Percentiles rank a stretch among this genome's conserved stretches.
Conservation (phyloP, 2,113 vertebrate species). For the Dasyurus viverrinus region DNA sequence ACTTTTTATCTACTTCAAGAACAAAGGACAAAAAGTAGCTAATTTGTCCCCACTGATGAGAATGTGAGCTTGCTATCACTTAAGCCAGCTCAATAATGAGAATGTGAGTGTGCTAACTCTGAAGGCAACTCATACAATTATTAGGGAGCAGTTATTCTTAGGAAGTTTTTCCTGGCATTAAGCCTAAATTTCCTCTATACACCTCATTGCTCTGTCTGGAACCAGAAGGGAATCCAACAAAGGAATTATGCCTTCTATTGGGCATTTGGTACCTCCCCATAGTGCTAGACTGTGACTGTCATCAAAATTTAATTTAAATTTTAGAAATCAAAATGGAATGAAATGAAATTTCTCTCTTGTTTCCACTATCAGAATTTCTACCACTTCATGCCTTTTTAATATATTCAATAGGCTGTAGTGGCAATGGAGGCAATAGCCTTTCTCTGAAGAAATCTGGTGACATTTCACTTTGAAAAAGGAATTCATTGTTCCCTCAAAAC, state of each 20-base stretch:
- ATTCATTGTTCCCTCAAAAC: conserved; percentile 60
- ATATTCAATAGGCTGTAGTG: conserved; percentile 66
- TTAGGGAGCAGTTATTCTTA: not conserved
- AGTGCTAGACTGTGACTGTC: not conserved
- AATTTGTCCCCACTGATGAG: not conserved
- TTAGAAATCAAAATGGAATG: not conserved
- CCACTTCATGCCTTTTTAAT: conserved; percentile 50
- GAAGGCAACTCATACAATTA: not conserved
- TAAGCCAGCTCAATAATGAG: not conserved
- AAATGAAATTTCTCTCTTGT: not conserved
- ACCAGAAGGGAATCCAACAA: not conserved
- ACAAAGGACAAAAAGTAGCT: not conserved
- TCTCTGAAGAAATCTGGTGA: conserved; percentile 65
- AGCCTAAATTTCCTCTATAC: not conserved
- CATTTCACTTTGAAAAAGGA: conserved; percentile 68
- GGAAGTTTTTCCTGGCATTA: not conserved
- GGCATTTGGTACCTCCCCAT: not conserved
- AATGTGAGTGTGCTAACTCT: not conserved
- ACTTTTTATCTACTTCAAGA: not conserved
- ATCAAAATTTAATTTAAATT: not conserved
- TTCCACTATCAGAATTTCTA: not conserved
- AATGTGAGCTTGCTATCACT: not conserved
- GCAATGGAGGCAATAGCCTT: conserved; percentile 58
- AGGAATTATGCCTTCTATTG: not conserved
- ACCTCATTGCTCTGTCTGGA: not conserved